Conservation (phyloP, 1,140 invertebrate genomes). For the Nasonia vitripennis region DNA sequence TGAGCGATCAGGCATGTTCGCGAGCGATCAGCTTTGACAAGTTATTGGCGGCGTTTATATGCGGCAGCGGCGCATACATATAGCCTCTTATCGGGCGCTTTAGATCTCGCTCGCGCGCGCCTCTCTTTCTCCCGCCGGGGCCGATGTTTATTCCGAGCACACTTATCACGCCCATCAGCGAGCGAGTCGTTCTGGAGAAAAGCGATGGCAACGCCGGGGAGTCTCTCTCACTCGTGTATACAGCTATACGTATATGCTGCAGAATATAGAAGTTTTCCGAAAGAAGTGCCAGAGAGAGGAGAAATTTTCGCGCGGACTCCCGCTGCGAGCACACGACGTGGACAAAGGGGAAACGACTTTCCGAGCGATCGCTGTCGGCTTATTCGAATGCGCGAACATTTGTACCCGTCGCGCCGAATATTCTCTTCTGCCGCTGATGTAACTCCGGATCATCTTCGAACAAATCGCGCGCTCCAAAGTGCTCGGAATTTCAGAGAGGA, state of each 20-base stretch:
- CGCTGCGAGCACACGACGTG: constrained; percentile 35
- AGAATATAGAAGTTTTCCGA: not conserved
- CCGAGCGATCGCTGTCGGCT: constrained; percentile 55
- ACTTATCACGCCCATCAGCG: constrained; percentile 33
- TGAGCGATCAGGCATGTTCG: not conserved
- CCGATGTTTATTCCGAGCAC: constrained; percentile 39
- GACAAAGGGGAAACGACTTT: constrained; percentile 57
- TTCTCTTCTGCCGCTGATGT: not conserved
- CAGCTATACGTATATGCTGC: not conserved
- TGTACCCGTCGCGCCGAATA: constrained; percentile 52
- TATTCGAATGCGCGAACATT: constrained; percentile 59
- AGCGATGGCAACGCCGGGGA: not conserved
- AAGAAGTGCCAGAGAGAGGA: not conserved
- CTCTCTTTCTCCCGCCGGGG: not conserved
- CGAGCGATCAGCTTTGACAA: constrained; percentile 13
- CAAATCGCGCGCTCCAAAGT: not conserved
- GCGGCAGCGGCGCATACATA: not conserved
- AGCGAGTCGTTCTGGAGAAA: constrained; percentile 3
- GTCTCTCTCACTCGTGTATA: not conserved
- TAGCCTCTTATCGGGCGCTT: constrained; percentile 15
- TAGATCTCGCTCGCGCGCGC: not conserved
- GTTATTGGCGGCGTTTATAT: constrained; percentile 20
- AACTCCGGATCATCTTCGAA: not conserved
- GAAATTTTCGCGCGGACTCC: constrained; percentile 24
- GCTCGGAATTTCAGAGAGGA: not conserved